Base-by-base conservation (phyloP, 1,140 invertebrate species). In the Zaprionus vittiger region DNA sequence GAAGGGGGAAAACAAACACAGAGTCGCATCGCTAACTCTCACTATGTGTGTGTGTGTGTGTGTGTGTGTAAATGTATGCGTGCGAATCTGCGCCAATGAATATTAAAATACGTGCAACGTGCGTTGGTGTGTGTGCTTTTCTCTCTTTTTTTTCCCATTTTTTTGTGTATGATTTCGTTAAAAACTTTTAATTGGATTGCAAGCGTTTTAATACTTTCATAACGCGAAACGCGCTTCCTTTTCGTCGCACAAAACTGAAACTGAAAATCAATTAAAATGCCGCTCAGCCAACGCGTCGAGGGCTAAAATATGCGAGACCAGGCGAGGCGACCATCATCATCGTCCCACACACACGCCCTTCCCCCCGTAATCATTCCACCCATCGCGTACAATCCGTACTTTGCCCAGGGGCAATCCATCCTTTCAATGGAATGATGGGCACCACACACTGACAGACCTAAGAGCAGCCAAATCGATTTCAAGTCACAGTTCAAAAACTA, bases 141-240 rank as follows among this genome's bases (percentile, higher is more conserved):
- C 3, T 44, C 47, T 60, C 17, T 17, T 31, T 59, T 59, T 73
- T 70, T 64, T 55, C 12, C 31, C 4, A 37, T 38, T 47, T 63
- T 64, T 47, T 71, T 55, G 26, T 61, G 26, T 22, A 47, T 68
- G 69, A 67, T 73, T 73, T 62, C 68, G 83, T 74, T 83, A 73
- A 83, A 86, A 87, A 87, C 73, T 87, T 87, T 83, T 89, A 87
- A 87, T 87, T 87, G 83, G 84, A 87, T 87, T 89, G 84, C 84
- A 80, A 75, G 67, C 66, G 71, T 80, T 86, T 86, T 86, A 87
- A 87, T 87, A 80, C 77, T 78, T 77, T 80, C 80, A 83, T 80
- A 67, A 80, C 73, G 79, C 41, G 44, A 55, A 72, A 72, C 55
- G 68, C 61, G 24, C 55, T 56, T 66, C 47, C 68, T 65, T 60